Conservation (phyloP, 2,888 invertebrate species). For the Drosophila nigritarsus region DNA sequence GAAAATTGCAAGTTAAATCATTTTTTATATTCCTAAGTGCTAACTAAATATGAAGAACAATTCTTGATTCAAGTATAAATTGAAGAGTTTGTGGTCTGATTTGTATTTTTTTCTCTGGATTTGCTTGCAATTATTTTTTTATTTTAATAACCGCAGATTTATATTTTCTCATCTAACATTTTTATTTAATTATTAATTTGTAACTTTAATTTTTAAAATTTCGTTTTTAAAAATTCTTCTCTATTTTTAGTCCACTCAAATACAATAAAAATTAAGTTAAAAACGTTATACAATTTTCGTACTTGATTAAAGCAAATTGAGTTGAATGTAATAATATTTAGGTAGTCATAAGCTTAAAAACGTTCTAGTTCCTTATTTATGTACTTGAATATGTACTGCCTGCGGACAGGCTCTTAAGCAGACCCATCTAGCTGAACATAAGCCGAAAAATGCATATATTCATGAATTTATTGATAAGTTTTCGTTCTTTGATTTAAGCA, state of each 20-base stretch:
- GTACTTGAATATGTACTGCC: not conserved
- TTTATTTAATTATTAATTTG: not conserved
- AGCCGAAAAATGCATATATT: not conserved
- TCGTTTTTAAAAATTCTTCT: not conserved
- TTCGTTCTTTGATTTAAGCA: not conserved
- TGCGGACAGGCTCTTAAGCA: not conserved
- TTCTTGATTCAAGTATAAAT: not conserved
- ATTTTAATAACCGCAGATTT: not conserved
- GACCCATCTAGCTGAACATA: not conserved
- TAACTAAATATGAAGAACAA: not conserved
- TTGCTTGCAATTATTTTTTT: not conserved
- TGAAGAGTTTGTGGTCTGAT: not conserved
- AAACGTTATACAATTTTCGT: not conserved
- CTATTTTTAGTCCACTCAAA: no score
- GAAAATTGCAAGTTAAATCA: not conserved
- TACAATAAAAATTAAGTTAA: not conserved
- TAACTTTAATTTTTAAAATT: not conserved
- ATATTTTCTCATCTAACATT: not conserved
- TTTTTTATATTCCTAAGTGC: not conserved
- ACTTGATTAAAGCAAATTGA: not conserved
- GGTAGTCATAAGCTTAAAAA: not conserved
- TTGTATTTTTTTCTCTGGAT: not conserved
- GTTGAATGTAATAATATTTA: not conserved
- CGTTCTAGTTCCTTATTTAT: not conserved
- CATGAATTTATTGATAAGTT: not conserved